phyloP scores from a whole-genome alignment of 2,888 invertebrate species.

The Chrysomela aeneicollis region DNA sequence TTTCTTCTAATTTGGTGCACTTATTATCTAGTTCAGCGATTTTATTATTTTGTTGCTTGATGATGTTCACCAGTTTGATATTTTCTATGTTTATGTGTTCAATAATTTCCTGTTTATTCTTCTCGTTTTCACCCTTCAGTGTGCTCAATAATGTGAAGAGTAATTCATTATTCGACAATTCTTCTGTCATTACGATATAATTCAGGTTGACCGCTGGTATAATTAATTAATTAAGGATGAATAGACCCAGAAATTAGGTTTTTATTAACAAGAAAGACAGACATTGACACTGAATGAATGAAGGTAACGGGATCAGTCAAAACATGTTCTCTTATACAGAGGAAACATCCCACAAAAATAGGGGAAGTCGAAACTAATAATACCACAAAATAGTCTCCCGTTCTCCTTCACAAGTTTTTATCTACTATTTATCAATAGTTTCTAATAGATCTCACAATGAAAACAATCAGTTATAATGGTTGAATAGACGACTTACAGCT shows the following conservation, averaged over 20 bases:
- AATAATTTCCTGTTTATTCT: constrained; percentile 12
- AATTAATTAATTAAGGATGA: too few species aligned
- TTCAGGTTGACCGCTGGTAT: too few species aligned
- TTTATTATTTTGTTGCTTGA: constrained; percentile 1
- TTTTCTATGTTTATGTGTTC: constrained; percentile 3
- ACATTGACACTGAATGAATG: too few species aligned
- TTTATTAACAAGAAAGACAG: too few species aligned
- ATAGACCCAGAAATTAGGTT: too few species aligned
- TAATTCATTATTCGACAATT: constrained; percentile 3
- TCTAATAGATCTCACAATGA: not conserved
- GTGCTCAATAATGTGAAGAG: not conserved
- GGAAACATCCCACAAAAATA: too few species aligned
- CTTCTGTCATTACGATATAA: not conserved
- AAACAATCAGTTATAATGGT: not conserved
- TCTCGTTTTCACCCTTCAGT: not conserved
- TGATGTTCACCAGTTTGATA: not conserved
- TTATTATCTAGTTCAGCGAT: not conserved
- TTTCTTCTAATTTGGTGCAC: not conserved
- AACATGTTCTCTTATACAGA: too few species aligned
- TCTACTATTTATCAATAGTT: not conserved
- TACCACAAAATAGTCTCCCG: not conserved
- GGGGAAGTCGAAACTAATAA: too few species aligned
- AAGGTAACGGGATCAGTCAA: too few species aligned
- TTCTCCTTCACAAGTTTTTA: not conserved
- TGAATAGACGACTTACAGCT: not conserved